Conservation (phyloP, 2,888 invertebrate genomes). For the Nomada fucata region DNA sequence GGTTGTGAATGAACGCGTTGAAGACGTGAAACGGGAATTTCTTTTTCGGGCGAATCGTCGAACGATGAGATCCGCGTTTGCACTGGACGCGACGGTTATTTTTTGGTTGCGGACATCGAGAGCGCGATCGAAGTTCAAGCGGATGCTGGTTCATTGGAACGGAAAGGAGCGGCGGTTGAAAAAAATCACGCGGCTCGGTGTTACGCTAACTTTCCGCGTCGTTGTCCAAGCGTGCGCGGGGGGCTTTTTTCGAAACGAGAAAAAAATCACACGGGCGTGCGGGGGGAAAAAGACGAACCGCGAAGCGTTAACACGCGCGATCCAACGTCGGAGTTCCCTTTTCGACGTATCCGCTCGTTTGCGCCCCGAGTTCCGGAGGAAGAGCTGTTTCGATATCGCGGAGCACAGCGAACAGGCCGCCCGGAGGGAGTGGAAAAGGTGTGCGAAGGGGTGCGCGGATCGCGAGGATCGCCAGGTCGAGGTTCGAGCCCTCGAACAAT, state of each 20-base stretch:
- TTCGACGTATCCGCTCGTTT: conserved; percentile 10
- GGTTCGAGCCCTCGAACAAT: conserved; percentile 25
- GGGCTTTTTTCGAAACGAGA: neutral
- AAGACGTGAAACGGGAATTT: no score
- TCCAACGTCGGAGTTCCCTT: neutral
- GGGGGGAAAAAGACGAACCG: neutral
- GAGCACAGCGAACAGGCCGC: neutral
- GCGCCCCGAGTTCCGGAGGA: neutral
- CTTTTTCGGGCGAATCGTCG: no score
- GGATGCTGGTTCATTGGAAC: no score
- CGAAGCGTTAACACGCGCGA: conserved; percentile 17
- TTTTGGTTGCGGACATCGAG: no score
- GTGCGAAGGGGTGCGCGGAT: conserved; percentile 1
- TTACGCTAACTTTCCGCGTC: conserved; percentile 18
- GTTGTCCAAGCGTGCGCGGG: neutral
- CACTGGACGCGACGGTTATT: no score
- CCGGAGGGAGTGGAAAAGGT: neutral
- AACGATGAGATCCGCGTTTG: no score
- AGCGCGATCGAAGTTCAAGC: no score
- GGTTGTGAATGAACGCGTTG: no score
- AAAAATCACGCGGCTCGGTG: neutral
- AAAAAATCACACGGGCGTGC: neutral
- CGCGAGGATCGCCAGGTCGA: conserved; percentile 27
- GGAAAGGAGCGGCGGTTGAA: no score
- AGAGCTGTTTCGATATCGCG: conserved; percentile 30